A percentile compares a stretch with the other conserved stretches of the same genome.
phyloP scores from a whole-genome alignment of 2,113 vertebrate genomes.

The Engystomops pustulosus region DNA sequence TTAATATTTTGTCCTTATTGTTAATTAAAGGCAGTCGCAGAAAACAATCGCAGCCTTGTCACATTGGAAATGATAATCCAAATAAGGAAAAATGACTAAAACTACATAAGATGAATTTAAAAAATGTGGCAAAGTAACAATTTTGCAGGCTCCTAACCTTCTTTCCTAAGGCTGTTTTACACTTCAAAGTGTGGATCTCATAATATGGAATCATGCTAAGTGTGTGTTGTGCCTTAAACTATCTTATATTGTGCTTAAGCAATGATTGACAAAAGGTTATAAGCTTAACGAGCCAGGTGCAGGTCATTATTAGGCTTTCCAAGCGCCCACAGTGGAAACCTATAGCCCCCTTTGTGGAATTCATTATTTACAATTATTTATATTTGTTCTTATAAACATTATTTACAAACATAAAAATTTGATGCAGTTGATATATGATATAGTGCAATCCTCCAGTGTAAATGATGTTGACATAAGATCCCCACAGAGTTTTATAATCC shows the following conservation, averaged over 20 bases:
- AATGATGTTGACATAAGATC: background rate
- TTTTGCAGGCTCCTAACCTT: slow-evolving; percentile 29
- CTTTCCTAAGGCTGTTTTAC: slow-evolving; percentile 25
- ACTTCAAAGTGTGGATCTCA: slow-evolving; percentile 34
- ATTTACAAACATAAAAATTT: background rate
- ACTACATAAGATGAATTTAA: slow-evolving; percentile 31
- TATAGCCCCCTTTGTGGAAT: slow-evolving; percentile 10
- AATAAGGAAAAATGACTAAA: no score
- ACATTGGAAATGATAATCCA: no score
- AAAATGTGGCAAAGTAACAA: slow-evolving; percentile 36
- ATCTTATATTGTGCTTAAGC: slow-evolving; percentile 23
- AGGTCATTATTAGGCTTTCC: slow-evolving; percentile 41
- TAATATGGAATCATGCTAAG: slow-evolving; percentile 31
- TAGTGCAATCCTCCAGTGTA: background rate
- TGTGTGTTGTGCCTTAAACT: slow-evolving; percentile 16
- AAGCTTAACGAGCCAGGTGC: slow-evolving; percentile 48
- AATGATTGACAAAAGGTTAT: slow-evolving; percentile 42
- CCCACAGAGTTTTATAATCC: background rate
- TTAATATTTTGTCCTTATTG: background rate
- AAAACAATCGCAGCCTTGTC: background rate
- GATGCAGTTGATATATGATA: background rate
- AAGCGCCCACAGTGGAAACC: background rate
- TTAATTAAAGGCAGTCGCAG: background rate
- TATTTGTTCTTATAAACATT: background rate
- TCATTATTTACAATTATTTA: background rate